Evolutionary conservation across 2,113 vertebrate species (phyloP), one percentile per base, ranked within the genome.

Genomic region (Andinoacara biseriatus): DNA sequence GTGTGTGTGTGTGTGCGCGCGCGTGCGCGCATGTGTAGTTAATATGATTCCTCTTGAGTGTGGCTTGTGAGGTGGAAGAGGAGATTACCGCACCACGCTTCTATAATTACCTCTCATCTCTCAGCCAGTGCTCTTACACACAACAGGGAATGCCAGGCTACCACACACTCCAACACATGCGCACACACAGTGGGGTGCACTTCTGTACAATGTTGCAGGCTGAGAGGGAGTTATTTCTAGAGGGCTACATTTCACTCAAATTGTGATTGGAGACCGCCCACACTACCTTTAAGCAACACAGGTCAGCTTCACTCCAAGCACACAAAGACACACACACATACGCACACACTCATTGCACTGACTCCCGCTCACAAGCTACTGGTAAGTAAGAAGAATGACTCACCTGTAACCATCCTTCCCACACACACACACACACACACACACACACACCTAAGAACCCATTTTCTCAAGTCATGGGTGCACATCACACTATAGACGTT

Each of bases 71-170:
- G 90, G 92, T 92, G 82, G 86, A 93, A 89, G 90, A 90, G 88
- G 83, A 93, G 93, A 93, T 95, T 93, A 94, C 85, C 87, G 92
- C 87, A 83, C 82, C 89, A 67, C 82, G 84, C 88, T 90, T 93
- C 91, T 94, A 93, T 94, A 94, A 94, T 94, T 93, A 94, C 92
- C 90, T 93, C 90, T 94, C 89, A 91, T 90, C 89, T 92, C 91
- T 89, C 87, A 90, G 85, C 78, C 86, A 58, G 82, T 72, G 83
- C 92, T 88, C 88, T 92, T 86, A 86, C 87, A 93, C 88, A 91
- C 92, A 91, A 91, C 52, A 5, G 89, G 88, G 90, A 90, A 91
- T 35, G 88, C 89, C 84, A 89, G 59, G 86, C 78, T 77, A 74
- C 60, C 52, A 61, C 89, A 84, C 91, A 76, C 82, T 56, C 86